A percentile compares a stretch with the other conserved stretches of the same genome.
Conservation (phyloP, 2,888 invertebrate species). For the Petrolisthes cinctipes region DNA sequence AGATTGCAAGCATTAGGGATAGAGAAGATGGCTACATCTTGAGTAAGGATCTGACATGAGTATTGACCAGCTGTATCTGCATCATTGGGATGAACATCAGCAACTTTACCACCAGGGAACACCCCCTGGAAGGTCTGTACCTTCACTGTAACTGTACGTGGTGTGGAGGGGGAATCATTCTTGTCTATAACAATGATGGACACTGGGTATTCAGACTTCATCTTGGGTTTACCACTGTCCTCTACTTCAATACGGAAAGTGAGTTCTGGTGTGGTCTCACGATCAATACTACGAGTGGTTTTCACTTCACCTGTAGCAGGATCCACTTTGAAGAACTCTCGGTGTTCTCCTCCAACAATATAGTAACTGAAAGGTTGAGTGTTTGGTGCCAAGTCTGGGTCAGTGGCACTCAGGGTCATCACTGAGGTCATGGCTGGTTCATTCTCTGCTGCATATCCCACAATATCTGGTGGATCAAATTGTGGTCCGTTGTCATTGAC, state of each 20-base stretch:
- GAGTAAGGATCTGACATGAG: slow-evolving; percentile 80
- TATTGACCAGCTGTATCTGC: slow-evolving; percentile 91
- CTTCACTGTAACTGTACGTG: slow-evolving; percentile 84
- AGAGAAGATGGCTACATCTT: slow-evolving; percentile 70
- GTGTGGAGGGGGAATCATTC: slow-evolving; percentile 90
- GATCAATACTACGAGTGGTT: slow-evolving; percentile 84
- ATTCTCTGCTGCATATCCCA: slow-evolving; percentile 87
- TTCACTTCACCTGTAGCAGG: slow-evolving; percentile 84
- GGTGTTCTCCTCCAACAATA: slow-evolving; percentile 83
- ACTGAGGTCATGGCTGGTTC: slow-evolving; percentile 86
- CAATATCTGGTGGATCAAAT: slow-evolving; percentile 79
- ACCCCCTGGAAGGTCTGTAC: slow-evolving; percentile 74
- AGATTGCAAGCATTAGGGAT: slow-evolving; percentile 86
- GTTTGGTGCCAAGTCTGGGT: slow-evolving; percentile 90
- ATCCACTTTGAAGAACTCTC: slow-evolving; percentile 82
- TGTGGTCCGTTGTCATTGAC: slow-evolving; percentile 94
- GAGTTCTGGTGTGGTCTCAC: slow-evolving; percentile 83
- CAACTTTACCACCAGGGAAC: slow-evolving; percentile 85
- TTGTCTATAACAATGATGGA: slow-evolving; percentile 84
- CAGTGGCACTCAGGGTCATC: slow-evolving; percentile 86
- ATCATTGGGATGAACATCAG: slow-evolving; percentile 92
- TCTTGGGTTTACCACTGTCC: slow-evolving; percentile 87
- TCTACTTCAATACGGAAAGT: slow-evolving; percentile 85
- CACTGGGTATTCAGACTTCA: slow-evolving; percentile 84
- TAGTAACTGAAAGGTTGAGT: slow-evolving; percentile 89